Conservation (phyloP, 2,113 vertebrate species). For the Sebastes schlegelii region DNA sequence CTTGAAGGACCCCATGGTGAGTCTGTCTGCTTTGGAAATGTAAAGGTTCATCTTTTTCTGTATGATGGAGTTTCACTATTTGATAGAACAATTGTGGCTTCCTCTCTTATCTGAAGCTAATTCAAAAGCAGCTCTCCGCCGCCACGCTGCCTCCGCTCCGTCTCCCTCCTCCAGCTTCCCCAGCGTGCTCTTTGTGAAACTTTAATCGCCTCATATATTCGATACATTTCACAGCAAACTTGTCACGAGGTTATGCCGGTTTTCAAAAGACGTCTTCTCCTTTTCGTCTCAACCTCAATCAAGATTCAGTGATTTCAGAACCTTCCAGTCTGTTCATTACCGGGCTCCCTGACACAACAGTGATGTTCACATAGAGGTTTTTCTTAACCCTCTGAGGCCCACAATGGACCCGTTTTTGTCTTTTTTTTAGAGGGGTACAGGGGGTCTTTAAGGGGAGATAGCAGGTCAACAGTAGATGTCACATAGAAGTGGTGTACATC, state of each 20-base stretch:
- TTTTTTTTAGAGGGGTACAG: too few relatives aligned
- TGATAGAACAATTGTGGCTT: constrained; percentile 56
- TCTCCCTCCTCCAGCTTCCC: constrained; percentile 55
- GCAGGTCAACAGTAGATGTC: too few relatives aligned
- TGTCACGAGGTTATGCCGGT: constrained; percentile 66
- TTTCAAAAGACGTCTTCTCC: constrained; percentile 59
- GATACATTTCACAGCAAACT: constrained; percentile 64
- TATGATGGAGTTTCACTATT: constrained; percentile 28
- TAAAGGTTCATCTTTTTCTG: constrained; percentile 56
- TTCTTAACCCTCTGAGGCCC: too few relatives aligned
- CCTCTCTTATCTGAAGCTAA: constrained; percentile 49
- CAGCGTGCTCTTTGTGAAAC: constrained; percentile 67
- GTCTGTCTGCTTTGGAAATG: constrained; percentile 50
- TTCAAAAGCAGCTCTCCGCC: constrained; percentile 61
- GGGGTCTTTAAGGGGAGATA: too few relatives aligned
- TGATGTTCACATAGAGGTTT: constrained; percentile 31
- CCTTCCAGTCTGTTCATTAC: constrained; percentile 61
- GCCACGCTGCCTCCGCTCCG: neutral
- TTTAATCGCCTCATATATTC: constrained; percentile 80
- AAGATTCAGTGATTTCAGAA: constrained; percentile 59
- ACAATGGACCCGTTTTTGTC: too few relatives aligned
- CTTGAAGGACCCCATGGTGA: constrained; percentile 41
- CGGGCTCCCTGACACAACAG: constrained; percentile 22
- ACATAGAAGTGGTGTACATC: too few relatives aligned
- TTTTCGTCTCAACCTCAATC: constrained; percentile 50